phyloP scores from a whole-genome alignment of 2,113 vertebrate genomes.

The Gasterosteus aculeatus region DNA sequence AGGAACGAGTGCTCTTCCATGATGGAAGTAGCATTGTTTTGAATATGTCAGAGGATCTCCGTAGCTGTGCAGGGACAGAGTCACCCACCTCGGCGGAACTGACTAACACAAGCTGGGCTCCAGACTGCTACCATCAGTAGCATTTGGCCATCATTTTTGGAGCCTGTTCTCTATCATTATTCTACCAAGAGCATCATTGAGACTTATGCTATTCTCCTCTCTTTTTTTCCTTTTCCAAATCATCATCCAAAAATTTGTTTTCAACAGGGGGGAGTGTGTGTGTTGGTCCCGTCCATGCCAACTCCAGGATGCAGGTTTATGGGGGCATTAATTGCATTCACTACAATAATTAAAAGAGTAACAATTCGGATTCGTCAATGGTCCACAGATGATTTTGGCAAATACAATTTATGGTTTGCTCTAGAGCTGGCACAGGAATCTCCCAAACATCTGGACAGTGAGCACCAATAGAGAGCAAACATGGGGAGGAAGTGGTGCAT shows the following conservation, averaged over 20 bases:
- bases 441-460: neutral
- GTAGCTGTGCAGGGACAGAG: neutral
- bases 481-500: neutral
- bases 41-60: constrained; percentile 31
- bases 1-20: constrained; percentile 16
- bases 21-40: constrained; percentile 35
- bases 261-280: neutral
- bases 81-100: constrained; percentile 1
- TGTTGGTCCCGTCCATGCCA: neutral
- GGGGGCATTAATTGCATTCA: neutral
- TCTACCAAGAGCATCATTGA: neutral
- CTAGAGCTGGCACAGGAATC: neutral
- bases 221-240: neutral
- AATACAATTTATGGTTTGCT: neutral
- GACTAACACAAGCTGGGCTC: constrained; percentile 4
- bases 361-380: neutral
- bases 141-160: neutral
- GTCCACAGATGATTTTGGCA: neutral
- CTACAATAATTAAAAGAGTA: neutral
- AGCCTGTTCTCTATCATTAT: neutral
- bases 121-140: neutral
- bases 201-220: neutral
- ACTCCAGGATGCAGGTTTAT: neutral
- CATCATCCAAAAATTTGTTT: neutral
- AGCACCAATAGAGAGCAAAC: neutral